Base-by-base conservation (phyloP, 2,888 invertebrate genomes). In the Neoitamus cyanurus region DNA sequence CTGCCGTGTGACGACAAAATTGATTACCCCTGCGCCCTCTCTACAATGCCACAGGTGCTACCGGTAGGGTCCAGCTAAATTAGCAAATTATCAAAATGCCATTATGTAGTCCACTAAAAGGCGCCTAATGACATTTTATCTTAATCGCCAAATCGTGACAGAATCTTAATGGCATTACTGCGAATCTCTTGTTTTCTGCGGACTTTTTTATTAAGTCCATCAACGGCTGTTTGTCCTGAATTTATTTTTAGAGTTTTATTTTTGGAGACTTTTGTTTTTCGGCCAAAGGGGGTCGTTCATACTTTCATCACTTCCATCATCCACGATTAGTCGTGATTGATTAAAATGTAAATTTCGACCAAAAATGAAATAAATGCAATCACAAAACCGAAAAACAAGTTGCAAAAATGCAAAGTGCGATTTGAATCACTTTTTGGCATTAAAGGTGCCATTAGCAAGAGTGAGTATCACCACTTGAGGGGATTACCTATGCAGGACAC, bases 321-420 rank as follows among this genome's bases (percentile, higher is more conserved):
- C 42, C 36, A 83, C 69, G 69, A 83, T 69, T 37, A 15, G 36
- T 83, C 83, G 83, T 70, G 83, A 83, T 69, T 42, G 69, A 83
- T 69, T 69, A n/a, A 36, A 25, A 37, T 68, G 37, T 36, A 34
- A 69, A 58, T 82, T 58, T 28, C 15, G n/a, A 73, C 7, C 13
- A 20, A 9, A 36, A 73, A 36, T 73, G 11, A 36, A 36, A 5
- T 7, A 31, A 72, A 15, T 72, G 30, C 7, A 15, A 30, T 30
- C n/a, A 36, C n/a, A 36, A 30, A 72, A 72, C n/a, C n/a, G 7
- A 15, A 37, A 36, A 73, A 73, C 31, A 58, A 25, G 58, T 20
- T 20, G 34, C 34, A 34, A 36, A 31, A 36, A 34, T 11, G 0
- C 2, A 36, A 36, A 34, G 31, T 36, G 20, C 31, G 37, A 20